These are phyloP conservation scores for Enteromius mattozi DNA, from an alignment of 2,797 vertebrate genomes.

Conservation along the genomic window DNA sequence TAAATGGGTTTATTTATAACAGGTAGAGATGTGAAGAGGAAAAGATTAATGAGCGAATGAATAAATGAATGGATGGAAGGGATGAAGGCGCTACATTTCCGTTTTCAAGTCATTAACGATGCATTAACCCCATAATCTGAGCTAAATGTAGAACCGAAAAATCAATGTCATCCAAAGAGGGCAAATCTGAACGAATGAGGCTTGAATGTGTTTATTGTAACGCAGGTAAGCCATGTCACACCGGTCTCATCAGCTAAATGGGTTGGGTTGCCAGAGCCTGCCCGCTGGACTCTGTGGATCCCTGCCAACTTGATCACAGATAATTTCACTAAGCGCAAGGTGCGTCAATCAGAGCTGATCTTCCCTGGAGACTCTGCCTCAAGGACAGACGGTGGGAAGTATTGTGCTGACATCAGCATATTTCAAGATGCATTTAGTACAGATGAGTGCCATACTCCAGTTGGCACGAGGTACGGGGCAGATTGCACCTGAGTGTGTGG, in stretches of 20 bases:
- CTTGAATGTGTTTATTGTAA: conserved; percentile 30
- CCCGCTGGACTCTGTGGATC: conserved; percentile 33
- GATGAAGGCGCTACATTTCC: conserved; percentile 28
- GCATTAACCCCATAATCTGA: conserved; percentile 41
- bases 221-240: conserved; percentile 28
- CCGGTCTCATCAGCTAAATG: conserved; percentile 61
- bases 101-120: conserved; percentile 45
- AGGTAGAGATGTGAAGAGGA: conserved; percentile 19
- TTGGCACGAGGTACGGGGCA: conserved; percentile 37
- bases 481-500: conserved; percentile 48
- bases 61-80: conserved; percentile 45
- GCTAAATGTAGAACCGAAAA: conserved; percentile 44
- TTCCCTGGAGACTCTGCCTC: conserved; percentile 52
- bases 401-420: conserved; percentile 55
- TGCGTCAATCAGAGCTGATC: conserved; percentile 57
- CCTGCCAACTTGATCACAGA: conserved; percentile 63
- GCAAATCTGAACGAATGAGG: conserved; percentile 33
- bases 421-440: conserved; percentile 36
- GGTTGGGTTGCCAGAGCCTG: conserved; percentile 26
- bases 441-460: conserved; percentile 21
- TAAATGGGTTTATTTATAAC: conserved; percentile 40
- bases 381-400: conserved; percentile 54
- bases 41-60: conserved; percentile 47
- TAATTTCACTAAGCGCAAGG: conserved; percentile 61
- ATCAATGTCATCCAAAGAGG: conserved; percentile 37